phyloP scores from a whole-genome alignment of 2,113 vertebrate genomes.

The Anolis carolinensis region DNA sequence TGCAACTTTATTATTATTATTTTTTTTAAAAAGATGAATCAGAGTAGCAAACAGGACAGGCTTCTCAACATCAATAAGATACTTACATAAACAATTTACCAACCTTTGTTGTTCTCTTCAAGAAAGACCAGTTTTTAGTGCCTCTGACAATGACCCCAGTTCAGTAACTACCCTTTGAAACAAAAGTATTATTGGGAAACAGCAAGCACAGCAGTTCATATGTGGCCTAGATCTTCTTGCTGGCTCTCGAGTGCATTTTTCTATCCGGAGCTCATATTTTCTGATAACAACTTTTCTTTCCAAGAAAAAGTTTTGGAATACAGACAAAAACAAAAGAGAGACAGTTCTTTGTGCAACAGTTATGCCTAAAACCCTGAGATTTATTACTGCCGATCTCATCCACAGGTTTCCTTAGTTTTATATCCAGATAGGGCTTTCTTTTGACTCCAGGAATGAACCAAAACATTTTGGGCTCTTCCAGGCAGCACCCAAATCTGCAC shows the following conservation, averaged over 20 bases:
- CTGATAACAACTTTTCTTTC: background rate
- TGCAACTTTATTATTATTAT: background rate
- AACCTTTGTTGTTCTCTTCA: fast-evolving
- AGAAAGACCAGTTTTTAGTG: slow-evolving; percentile 35
- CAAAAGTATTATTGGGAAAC: background rate
- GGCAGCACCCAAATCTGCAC: too few relatives aligned
- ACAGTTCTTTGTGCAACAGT: background rate
- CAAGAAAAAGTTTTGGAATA: fast-evolving
- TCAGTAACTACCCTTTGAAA: slow-evolving; percentile 36
- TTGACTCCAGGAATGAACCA: background rate
- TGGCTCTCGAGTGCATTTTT: slow-evolving; percentile 6
- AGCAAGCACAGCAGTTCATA: slow-evolving; percentile 19
- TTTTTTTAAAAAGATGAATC: too few relatives aligned
- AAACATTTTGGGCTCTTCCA: too few relatives aligned
- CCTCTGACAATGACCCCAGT: slow-evolving; percentile 23
- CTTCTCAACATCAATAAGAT: too few relatives aligned
- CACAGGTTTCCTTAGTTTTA: background rate
- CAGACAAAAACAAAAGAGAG: background rate
- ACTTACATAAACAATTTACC: background rate
- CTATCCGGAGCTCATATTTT: slow-evolving; percentile 59
- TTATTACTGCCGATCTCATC: background rate
- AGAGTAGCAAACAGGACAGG: too few relatives aligned
- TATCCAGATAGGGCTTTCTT: background rate
- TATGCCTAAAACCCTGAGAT: background rate
- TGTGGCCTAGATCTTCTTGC: background rate